Evolutionary conservation across 2,113 vertebrate species (phyloP), one percentile per base, ranked within the genome.

Genomic region (Ammodytes dubius): DNA sequence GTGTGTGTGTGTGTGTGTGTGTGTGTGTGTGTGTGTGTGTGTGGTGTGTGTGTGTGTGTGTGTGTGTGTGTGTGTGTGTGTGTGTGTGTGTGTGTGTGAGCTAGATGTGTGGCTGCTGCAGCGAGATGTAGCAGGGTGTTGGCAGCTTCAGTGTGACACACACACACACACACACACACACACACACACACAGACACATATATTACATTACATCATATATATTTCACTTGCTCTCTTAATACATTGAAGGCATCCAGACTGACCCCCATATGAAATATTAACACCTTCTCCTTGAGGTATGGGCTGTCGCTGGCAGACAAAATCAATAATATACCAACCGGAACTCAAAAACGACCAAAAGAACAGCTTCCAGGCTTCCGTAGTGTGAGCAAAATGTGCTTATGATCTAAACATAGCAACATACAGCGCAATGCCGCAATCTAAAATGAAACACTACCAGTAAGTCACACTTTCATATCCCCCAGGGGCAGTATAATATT

Each of bases 51-150:
- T n/a, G n/a, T n/a, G n/a, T n/a, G n/a, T n/a, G n/a, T n/a, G n/a
- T n/a, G n/a, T n/a, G n/a, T n/a, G n/a, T n/a, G n/a, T n/a, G n/a
- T n/a, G n/a, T n/a, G 27, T 27, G 27, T 27, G 27, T 27, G 27
- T 27, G 27, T 27, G 27, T 27, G 27, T 27, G 27, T 27, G 27
- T 27, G 27, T 27, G 58, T 1, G 27, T 1, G 27, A 27, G 27
- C 27, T 27, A 27, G 27, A 27, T 27, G 27, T 27, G 27, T 27
- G 42, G 40, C 63, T 58, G 61, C n/a, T 27, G 66, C 46, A n/a
- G 83, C 47, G 77, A 71, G 66, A 19, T 56, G 73, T 45, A 67
- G 54, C 53, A 42, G 46, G 11, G 9, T 53, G 70, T 82, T 76
- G 81, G 71, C 17, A 7, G 57, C 83, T 12, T 79, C 39, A 50